Conservation (phyloP, 2,113 vertebrate genomes). For the Steatornis caripensis region DNA sequence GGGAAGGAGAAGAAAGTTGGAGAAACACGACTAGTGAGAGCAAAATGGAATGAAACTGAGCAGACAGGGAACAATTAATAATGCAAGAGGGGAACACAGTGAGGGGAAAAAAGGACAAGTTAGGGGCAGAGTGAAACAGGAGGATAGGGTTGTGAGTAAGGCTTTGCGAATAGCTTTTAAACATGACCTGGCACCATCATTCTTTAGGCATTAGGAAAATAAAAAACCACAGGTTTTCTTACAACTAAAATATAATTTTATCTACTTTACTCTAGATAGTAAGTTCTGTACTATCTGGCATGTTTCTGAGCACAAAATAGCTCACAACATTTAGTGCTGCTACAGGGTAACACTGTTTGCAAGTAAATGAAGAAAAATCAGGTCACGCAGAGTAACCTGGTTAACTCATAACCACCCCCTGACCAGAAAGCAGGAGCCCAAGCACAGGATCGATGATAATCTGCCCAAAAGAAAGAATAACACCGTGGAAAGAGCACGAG, state of each 20-base stretch:
- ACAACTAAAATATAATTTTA: background rate
- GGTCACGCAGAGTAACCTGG: background rate
- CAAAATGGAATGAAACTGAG: background rate
- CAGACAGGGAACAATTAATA: background rate
- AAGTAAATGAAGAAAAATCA: slow-evolving; percentile 14
- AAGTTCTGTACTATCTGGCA: background rate
- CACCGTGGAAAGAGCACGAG: background rate
- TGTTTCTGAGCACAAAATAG: background rate
- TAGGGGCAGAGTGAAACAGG: background rate
- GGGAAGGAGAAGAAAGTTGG: background rate
- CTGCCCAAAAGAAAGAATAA: slow-evolving; percentile 1
- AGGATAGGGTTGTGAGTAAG: background rate
- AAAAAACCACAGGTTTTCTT: background rate
- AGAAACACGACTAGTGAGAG: background rate
- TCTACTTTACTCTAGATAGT: background rate
- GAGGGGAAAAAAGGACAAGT: background rate
- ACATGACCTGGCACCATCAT: background rate
- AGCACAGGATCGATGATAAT: background rate
- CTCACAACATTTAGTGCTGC: background rate
- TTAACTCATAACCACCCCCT: background rate
- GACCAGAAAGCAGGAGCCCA: background rate
- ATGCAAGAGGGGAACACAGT: background rate
- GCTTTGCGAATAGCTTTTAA: background rate
- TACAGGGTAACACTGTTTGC: background rate
- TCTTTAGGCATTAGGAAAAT: background rate